Evolutionary conservation across 2,797 vertebrate species (phyloP), one percentile per base, ranked within the genome.

Genomic region (Varecia variegata): DNA sequence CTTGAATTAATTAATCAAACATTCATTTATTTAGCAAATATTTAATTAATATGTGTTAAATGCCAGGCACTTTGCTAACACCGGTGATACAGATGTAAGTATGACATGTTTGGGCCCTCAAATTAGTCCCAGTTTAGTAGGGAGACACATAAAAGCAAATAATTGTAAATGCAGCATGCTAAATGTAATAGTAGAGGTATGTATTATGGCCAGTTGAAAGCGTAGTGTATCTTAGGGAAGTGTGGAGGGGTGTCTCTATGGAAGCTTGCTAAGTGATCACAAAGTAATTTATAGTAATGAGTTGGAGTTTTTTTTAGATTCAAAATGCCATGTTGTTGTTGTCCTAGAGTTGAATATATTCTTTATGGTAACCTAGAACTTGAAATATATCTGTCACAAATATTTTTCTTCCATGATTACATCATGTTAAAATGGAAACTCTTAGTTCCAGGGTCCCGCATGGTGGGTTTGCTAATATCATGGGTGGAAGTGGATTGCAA

Each of bases 381-480:
- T 47, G 21, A 80, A 92, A 54, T 89, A 17, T 35, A 35, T 67
- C 56, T 84, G 38, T 86, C 38, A 60, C 23, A 60, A 56, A 92
- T 14, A 68, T 56, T 71, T 94, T 88, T 86, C 15, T 97, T 82
- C 45, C 43, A 50, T 88, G 62, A 81, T 94, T 88, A 67, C 21
- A 90, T 45, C 18, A 88, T 97, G 93, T 81, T 92, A 97, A 79
- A 87, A 35, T 96, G 40, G 90, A 81, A 45, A 94, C 95, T 92
- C 58, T 97, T 98, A 99, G 99, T 98, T 99, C 99, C 87, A 99
- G 99, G 95, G 99, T 99, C 93, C 99, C 99, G 93, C 99, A 99
- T 94, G 99, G 99, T 71, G 99, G 99, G 68, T 99, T 99, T 98
- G 99, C 99, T 76, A 99, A 98, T 95, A 99, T 99, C 97, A 99